Percentiles rank a stretch among this genome's conserved stretches.
phyloP scores from a whole-genome alignment of 2,888 invertebrate species.

The Patella caerulea region DNA sequence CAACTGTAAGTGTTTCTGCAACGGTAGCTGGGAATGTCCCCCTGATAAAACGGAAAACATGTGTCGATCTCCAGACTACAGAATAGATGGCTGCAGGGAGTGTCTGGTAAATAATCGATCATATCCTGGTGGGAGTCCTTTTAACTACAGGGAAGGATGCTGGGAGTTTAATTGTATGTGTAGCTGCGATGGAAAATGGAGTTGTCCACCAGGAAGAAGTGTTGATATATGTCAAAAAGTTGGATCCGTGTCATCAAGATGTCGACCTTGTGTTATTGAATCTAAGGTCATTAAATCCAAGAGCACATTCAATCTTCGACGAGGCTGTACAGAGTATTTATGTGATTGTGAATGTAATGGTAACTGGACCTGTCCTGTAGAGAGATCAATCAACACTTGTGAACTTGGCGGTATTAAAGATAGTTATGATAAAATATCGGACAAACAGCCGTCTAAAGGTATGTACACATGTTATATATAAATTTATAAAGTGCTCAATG shows the following conservation, averaged over 20 bases:
- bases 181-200: constrained; percentile 53
- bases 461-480: background rate
- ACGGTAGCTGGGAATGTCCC: constrained; percentile 52
- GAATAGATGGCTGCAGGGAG: constrained; percentile 31
- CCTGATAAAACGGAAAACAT: constrained; percentile 28
- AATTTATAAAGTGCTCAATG: background rate
- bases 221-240: constrained; percentile 38
- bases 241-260: constrained; percentile 21
- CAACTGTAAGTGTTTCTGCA: constrained; percentile 51
- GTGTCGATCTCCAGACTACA: constrained; percentile 22
- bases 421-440: background rate
- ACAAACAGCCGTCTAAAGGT: background rate
- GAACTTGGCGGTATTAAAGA: constrained; percentile 13
- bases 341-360: constrained; percentile 56
- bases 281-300: constrained; percentile 33
- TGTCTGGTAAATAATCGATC: constrained; percentile 32
- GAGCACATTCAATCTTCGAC: constrained; percentile 38
- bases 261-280: constrained; percentile 40
- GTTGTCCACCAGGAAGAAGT: constrained; percentile 45
- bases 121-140: constrained; percentile 32
- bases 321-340: constrained; percentile 46
- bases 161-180: constrained; percentile 54
- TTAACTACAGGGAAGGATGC: constrained; percentile 47
- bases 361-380: constrained; percentile 49
- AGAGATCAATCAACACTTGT: constrained; percentile 43